Evolutionary conservation across 2,113 vertebrate genomes (phyloP).

Genomic region (Hiodon alosoides): DNA sequence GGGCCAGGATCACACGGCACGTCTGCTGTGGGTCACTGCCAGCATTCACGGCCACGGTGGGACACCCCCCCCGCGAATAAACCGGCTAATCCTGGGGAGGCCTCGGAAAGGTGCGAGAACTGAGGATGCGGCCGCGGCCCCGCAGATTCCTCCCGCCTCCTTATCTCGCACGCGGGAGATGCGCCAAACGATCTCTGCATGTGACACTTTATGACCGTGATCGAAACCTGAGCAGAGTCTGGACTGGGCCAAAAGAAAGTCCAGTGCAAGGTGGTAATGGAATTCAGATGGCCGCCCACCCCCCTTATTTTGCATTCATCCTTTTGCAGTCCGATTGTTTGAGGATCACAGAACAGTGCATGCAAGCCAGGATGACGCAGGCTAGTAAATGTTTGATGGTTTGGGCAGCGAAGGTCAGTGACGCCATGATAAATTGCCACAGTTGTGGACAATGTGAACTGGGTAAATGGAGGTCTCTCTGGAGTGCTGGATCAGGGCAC

Average conservation of each 20-base stretch:
- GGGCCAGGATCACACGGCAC: constrained; percentile 24
- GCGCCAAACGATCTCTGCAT: no score
- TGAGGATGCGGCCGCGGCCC: no score
- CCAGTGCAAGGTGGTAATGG: no score
- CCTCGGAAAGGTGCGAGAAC: no score
- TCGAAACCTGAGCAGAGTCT: no score
- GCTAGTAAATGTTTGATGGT: background rate
- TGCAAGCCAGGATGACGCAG: background rate
- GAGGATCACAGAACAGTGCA: background rate
- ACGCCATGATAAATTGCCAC: constrained; percentile 28
- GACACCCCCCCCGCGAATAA: background rate
- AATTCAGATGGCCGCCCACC: background rate
- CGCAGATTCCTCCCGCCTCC: no score
- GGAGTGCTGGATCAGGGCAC: background rate
- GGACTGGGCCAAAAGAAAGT: no score
- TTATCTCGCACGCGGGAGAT: no score
- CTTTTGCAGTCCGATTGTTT: background rate
- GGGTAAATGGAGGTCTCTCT: constrained; percentile 20
- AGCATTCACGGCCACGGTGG: constrained; percentile 19
- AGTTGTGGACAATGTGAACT: constrained; percentile 24
- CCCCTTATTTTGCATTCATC: background rate
- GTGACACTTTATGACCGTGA: no score
- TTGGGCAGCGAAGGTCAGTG: background rate
- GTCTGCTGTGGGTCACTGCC: constrained; percentile 33
- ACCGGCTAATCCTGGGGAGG: no score